Evolutionary conservation across 2,888 invertebrate genomes (phyloP).

Genomic region (Mesoligia furuncula): DNA sequence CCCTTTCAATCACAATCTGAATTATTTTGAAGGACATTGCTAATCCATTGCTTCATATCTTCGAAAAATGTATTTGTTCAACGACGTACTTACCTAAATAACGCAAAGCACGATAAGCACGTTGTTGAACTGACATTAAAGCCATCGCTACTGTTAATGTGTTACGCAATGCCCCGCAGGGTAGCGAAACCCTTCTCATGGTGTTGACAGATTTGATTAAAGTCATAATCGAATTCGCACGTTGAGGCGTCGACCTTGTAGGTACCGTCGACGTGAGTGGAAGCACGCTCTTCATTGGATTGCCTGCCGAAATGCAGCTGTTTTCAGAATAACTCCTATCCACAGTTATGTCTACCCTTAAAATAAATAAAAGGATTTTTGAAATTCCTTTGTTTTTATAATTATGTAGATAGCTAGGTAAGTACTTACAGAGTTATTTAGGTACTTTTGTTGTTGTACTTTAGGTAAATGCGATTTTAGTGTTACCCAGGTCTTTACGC

Average conservation of each 20-base stretch:
- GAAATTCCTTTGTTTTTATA: background rate
- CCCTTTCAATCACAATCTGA: no score
- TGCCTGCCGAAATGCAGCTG: background rate
- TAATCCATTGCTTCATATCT: background rate
- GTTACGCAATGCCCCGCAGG: background rate
- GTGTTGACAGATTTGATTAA: slow-evolving; percentile 13
- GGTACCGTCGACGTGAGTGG: no score
- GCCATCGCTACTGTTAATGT: background rate
- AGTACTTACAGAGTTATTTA: background rate
- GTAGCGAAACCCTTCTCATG: slow-evolving; percentile 13
- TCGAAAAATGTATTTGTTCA: background rate
- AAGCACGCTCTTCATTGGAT: background rate
- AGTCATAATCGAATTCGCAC: slow-evolving; percentile 24
- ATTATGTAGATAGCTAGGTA: background rate
- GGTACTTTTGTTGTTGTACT: background rate
- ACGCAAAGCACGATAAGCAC: no score
- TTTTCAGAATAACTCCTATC: background rate
- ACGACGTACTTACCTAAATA: background rate
- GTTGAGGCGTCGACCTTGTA: background rate
- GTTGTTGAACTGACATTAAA: background rate
- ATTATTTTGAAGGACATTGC: no score
- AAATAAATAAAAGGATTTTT: background rate
- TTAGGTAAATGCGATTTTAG: background rate
- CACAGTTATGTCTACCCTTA: no score
- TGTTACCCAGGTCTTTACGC: background rate